A percentile compares a stretch with the other conserved stretches of the same genome.
Conservation (phyloP, 2,888 invertebrate genomes). For the Eupithecia inturbata region DNA sequence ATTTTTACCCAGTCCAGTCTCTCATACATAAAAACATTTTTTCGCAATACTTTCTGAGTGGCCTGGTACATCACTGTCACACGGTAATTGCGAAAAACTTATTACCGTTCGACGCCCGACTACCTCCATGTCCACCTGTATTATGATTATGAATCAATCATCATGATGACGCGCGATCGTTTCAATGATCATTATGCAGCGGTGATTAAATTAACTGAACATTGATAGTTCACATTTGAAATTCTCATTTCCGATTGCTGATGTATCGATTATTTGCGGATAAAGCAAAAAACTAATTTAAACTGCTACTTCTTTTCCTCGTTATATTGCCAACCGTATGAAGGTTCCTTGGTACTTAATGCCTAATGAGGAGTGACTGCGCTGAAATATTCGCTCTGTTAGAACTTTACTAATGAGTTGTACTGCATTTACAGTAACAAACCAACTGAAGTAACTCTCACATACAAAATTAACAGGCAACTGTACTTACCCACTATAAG, state of each 20-base stretch:
- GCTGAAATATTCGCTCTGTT: conserved; percentile 29
- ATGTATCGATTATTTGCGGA: conserved; percentile 11
- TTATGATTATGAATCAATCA: conserved; percentile 43
- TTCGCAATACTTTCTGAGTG: no score
- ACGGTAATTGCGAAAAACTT: conserved; percentile 49
- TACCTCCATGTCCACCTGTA: conserved; percentile 34
- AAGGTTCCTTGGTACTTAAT: conserved; percentile 6
- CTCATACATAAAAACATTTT: no score
- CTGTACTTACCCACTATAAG: conserved; percentile 1
- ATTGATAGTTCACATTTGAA: conserved; percentile 26
- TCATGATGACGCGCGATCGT: conserved; percentile 30
- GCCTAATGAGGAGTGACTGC: conserved; percentile 33
- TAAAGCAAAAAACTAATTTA: neutral
- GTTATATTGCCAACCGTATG: neutral
- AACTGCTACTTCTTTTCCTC: neutral
- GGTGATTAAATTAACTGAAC: conserved; percentile 24
- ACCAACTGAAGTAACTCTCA: conserved; percentile 7
- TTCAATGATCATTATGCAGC: conserved; percentile 30
- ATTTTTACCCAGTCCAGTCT: no score
- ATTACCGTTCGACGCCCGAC: conserved; percentile 46
- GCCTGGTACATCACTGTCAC: conserved; percentile 55
- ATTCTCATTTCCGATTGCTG: conserved; percentile 21
- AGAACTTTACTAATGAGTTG: conserved; percentile 33
- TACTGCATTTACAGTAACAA: conserved; percentile 27
- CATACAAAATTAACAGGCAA: conserved; percentile 10